Evolutionary conservation across 2,113 vertebrate genomes (phyloP), one percentile per base, ranked within the genome.

Genomic region (Bucco capensis): DNA sequence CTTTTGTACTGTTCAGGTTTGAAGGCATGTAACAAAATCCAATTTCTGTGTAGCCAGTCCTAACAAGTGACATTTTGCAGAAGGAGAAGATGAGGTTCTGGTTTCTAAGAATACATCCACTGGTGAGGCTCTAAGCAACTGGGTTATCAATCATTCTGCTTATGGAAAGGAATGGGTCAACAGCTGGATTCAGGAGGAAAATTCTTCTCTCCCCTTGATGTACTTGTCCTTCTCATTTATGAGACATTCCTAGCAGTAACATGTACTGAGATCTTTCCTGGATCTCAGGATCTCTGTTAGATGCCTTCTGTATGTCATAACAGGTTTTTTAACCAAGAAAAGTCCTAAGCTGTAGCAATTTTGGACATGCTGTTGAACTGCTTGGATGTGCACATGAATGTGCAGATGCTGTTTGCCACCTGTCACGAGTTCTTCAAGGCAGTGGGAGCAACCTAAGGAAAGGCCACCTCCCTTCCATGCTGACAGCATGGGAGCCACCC

Each of bases 111-210:
- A 93, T 88, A 88, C 14, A 88, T 46, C n/a, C 49, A 83, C 65
- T 25, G 42, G 86, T 49, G 2, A 53, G 61, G 49, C 80, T 94
- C 86, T 86, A 88, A 69, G 88, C 85, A 91, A 83, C 90, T 50
- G 69, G 77, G 88, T 83, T 91, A 96, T 92, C 93, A 90, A 77
- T 93, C 90, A 94, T 57, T 25, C 58, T 83, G 65, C 69, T 93
- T 44, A 76, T 80, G 86, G 88, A 72, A 91, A 83, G 14, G 60
- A 88, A 33, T 1, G 0, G 25, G 83, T 44, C 35, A 90, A 86
- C 92, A 88, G 83, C 88, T 90, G 86, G 86, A 71, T 83, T 60
- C 60, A 31, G 83, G 57, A 31, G 88, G 76, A 83, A 81, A 50
- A 28, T 49, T 94, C 40, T 60, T 62, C 69, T 38, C 42, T 66